phyloP scores from a whole-genome alignment of 2,113 vertebrate species.

The Centropus unirufus region DNA sequence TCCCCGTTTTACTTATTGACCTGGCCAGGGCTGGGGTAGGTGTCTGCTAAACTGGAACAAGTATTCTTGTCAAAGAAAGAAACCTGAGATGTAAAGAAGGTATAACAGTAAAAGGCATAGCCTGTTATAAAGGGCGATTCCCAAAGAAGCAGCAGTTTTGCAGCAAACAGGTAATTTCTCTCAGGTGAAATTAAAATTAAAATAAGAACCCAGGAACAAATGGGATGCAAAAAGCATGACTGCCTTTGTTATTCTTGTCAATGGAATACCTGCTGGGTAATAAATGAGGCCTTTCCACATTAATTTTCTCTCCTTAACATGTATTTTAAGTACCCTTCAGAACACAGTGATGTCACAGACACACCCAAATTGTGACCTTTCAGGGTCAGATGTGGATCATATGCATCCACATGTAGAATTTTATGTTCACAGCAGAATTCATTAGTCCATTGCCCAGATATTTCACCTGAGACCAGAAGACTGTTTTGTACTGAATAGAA shows the following conservation, averaged over 20 bases:
- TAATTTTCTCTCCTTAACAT: not conserved
- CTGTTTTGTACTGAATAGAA: not conserved
- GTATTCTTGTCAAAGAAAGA: not conserved
- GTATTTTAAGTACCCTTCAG: not conserved
- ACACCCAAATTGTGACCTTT: rapidly evolving
- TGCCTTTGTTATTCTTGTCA: not conserved
- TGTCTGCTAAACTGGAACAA: too few species aligned
- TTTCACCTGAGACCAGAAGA: not conserved
- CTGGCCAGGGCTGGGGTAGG: too few species aligned
- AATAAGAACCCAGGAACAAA: not conserved
- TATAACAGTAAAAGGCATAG: not conserved
- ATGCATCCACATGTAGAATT: not conserved
- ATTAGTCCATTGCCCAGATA: not conserved
- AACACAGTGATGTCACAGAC: not conserved
- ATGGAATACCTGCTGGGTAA: not conserved
- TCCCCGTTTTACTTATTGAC: too few species aligned
- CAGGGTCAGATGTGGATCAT: not conserved
- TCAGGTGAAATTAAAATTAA: not conserved
- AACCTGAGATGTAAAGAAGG: not conserved
- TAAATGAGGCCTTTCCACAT: not conserved
- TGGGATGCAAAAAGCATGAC: rapidly evolving
- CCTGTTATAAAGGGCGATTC: not conserved
- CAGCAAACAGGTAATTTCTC: not conserved
- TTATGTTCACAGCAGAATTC: not conserved
- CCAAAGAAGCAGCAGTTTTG: not conserved